phyloP scores from a whole-genome alignment of 2,113 vertebrate species.

The Podiceps cristatus region DNA sequence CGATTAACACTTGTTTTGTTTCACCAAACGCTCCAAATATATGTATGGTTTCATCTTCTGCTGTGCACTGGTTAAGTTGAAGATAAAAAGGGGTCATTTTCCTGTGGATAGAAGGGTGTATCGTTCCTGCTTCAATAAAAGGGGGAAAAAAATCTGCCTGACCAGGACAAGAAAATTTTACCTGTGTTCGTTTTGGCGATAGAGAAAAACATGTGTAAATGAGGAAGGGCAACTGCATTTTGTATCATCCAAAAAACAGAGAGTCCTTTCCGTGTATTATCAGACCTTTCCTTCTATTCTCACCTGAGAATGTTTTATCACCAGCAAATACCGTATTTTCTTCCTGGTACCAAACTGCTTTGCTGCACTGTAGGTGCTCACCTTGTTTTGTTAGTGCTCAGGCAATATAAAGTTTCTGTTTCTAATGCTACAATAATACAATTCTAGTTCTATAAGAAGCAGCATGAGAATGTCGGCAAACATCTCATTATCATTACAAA shows the following conservation, averaged over 20 bases:
- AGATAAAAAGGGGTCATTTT: background rate
- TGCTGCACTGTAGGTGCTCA: background rate
- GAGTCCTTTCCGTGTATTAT: background rate
- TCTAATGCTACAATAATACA: background rate
- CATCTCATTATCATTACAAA: background rate
- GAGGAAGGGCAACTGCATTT: background rate
- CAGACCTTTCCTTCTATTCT: background rate
- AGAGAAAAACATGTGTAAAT: background rate
- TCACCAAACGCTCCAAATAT: background rate
- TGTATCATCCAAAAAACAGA: background rate
- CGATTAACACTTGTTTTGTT: background rate
- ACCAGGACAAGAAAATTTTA: background rate
- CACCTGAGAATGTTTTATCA: background rate
- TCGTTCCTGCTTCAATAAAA: background rate
- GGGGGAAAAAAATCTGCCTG: rapidly evolving
- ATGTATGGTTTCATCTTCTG: background rate
- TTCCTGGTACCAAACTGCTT: background rate
- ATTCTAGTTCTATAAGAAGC: background rate
- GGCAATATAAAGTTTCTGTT: background rate
- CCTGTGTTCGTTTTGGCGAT: background rate
- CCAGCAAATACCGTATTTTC: rapidly evolving
- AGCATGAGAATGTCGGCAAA: background rate
- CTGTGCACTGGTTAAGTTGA: background rate
- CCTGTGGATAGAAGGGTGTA: background rate
- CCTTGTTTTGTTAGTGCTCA: background rate